Percentiles rank a stretch among this genome's conserved stretches.
phyloP scores from a whole-genome alignment of 2,888 invertebrate species.

The Neelides folsomi region DNA sequence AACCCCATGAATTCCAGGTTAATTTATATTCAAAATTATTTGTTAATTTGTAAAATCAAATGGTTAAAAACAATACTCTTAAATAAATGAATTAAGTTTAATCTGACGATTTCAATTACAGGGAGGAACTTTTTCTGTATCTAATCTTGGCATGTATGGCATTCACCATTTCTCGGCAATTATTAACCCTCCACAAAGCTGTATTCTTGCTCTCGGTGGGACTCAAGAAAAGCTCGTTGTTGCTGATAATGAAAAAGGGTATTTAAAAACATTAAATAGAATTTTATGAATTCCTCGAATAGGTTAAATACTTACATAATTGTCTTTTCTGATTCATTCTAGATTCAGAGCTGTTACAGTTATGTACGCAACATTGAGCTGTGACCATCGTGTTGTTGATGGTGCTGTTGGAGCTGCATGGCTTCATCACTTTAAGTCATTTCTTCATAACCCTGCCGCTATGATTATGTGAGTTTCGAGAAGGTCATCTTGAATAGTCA shows the following conservation, averaged over 20 bases:
- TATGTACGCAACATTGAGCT: constrained; percentile 83
- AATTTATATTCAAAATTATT: no score
- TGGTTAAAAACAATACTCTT: no score
- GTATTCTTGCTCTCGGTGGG: constrained; percentile 77
- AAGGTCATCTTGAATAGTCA: neutral
- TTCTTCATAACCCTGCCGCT: constrained; percentile 79
- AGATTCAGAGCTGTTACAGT: constrained; percentile 61
- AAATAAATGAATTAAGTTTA: no score
- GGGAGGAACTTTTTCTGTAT: constrained; percentile 88
- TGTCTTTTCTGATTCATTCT: constrained; percentile 31
- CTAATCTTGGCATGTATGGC: constrained; percentile 90
- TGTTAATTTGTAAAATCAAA: no score
- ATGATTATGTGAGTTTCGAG: constrained; percentile 64
- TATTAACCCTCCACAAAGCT: constrained; percentile 89
- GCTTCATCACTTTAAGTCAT: constrained; percentile 76
- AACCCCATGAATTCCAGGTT: constrained; percentile 81
- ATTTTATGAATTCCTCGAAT: neutral
- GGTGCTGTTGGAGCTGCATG: constrained; percentile 96
- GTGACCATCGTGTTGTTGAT: constrained; percentile 94
- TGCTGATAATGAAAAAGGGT: constrained; percentile 65
- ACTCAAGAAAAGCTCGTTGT: constrained; percentile 60
- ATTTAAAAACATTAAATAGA: constrained; percentile 20
- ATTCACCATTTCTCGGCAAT: constrained; percentile 81
- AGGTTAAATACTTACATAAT: neutral
- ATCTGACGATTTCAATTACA: constrained; percentile 34